Percentiles rank a stretch among this genome's conserved stretches.
Conservation (phyloP, 1,140 invertebrate species). For the Charaxes varanes region DNA sequence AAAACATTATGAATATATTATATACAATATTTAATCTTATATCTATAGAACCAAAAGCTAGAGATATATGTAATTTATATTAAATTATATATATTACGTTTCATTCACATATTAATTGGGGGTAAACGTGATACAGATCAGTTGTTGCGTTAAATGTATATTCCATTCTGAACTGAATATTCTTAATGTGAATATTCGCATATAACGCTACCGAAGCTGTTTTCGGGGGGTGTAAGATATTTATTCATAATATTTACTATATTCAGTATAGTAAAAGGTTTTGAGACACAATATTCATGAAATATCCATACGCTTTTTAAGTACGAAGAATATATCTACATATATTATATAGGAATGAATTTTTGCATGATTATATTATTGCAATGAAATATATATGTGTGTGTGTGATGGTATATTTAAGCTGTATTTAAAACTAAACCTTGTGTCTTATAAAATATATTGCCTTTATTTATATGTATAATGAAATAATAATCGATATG, state of each 20-base stretch:
- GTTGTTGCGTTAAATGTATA: no score
- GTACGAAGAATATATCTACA: not conserved
- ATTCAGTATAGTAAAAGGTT: slow-evolving; percentile 6
- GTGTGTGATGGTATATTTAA: not conserved
- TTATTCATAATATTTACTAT: slow-evolving; percentile 6
- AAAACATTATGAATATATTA: no score
- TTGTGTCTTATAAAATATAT: no score
- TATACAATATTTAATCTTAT: no score
- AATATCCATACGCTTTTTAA: not conserved
- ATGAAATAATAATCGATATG: no score
- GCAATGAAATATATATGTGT: not conserved
- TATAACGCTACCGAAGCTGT: not conserved
- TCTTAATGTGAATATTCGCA: slow-evolving; percentile 5
- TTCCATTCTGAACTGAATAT: slow-evolving; percentile 8
- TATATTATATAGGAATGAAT: not conserved
- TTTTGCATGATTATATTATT: not conserved
- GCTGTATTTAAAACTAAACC: no score
- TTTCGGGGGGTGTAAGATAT: not conserved
- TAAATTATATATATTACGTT: no score
- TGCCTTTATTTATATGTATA: no score
- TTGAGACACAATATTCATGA: slow-evolving; percentile 1
- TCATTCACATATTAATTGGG: no score
- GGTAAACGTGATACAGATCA: no score
- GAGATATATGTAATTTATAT: no score
- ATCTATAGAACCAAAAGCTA: no score